phyloP scores from a whole-genome alignment of 1,140 invertebrate genomes.

The Aphelenchoides fujianensis region DNA sequence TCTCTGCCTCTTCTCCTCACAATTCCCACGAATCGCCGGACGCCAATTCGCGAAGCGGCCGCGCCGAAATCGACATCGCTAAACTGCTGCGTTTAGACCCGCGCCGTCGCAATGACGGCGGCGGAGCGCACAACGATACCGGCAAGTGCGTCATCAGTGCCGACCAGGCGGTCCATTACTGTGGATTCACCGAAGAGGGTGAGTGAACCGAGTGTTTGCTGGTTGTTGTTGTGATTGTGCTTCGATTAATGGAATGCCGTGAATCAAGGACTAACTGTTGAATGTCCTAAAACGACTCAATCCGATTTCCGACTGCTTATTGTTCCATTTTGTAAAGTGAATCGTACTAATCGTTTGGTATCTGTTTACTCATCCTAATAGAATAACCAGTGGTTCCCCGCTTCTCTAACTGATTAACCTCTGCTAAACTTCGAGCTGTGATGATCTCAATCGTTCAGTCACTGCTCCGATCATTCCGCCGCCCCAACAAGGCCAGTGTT shows the following conservation, averaged over 20 bases:
- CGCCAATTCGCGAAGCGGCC: conserved; percentile 11
- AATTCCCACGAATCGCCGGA: conserved; percentile 9
- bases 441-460: too few relatives aligned
- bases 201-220: conserved; percentile 25
- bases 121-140: conserved; percentile 33
- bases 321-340: background rate
- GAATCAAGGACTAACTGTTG: too few relatives aligned
- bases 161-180: conserved; percentile 60
- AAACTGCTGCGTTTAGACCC: conserved; percentile 22
- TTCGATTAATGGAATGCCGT: too few relatives aligned
- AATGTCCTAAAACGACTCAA: too few relatives aligned
- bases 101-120: background rate
- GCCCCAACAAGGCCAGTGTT: conserved; percentile 52
- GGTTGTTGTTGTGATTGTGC: too few relatives aligned
- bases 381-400: too few relatives aligned
- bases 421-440: too few relatives aligned
- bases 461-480: conserved; percentile 59
- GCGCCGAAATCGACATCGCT: conserved; percentile 17
- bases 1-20: conserved; percentile 9
- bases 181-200: conserved; percentile 61
- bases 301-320: too few relatives aligned
- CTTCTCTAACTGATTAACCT: too few relatives aligned
- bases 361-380: too few relatives aligned
- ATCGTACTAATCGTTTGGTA: too few relatives aligned
- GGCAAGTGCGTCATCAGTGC: conserved; percentile 58